Percentiles rank a stretch among this genome's conserved stretches.
These are phyloP conservation scores for Bombus impatiens DNA, from an alignment of 1,140 invertebrate species.

Conservation along the genomic window DNA sequence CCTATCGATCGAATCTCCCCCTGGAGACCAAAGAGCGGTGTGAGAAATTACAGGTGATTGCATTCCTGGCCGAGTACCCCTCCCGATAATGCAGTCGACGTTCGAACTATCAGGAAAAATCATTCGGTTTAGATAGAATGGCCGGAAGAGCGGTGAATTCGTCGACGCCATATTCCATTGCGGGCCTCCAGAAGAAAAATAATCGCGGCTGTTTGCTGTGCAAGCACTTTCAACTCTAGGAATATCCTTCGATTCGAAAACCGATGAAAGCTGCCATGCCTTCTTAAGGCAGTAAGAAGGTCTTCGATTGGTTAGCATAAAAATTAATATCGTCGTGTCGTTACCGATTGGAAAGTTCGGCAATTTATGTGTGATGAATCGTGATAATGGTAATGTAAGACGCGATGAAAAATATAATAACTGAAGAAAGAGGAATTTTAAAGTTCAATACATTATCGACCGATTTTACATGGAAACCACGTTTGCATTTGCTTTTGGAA, in stretches of 20 bases:
- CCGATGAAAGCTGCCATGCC: background rate
- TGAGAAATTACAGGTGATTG: constrained; percentile 70
- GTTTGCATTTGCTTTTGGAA: no score
- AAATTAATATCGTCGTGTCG: background rate
- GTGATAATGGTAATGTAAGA: no score
- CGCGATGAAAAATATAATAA: no score
- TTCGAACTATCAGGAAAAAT: constrained; percentile 18
- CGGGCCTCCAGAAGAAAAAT: background rate
- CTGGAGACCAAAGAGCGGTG: constrained; percentile 58
- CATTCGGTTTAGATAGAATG: background rate
- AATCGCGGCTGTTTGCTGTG: background rate
- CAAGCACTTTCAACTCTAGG: background rate
- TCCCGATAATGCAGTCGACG: constrained; percentile 31
- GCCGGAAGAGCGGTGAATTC: background rate
- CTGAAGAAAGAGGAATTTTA: no score
- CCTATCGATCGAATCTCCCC: constrained; percentile 64
- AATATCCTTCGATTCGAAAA: background rate
- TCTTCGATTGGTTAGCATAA: background rate
- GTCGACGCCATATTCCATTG: background rate
- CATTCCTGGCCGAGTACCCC: constrained; percentile 20
- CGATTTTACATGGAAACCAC: no score
- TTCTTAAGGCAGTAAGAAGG: background rate
- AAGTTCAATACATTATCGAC: no score
- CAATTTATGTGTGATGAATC: no score
- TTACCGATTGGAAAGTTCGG: no score